phyloP scores from a whole-genome alignment of 2,113 vertebrate genomes.

The Leucopsar rothschildi region DNA sequence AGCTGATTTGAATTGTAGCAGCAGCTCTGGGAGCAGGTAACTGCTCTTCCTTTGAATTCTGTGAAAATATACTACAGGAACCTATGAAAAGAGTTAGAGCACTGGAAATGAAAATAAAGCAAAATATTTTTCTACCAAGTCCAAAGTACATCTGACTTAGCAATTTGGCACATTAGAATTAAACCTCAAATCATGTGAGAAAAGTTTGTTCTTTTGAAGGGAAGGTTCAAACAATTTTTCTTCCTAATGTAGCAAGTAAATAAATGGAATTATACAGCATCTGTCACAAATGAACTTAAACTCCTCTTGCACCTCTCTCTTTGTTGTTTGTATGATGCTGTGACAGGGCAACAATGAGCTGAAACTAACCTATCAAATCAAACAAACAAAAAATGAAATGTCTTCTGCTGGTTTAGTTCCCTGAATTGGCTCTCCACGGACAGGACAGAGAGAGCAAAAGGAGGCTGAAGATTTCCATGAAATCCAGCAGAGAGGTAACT shows the following conservation, averaged over 20 bases:
- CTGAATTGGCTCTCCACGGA: neutral
- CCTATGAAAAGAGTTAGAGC: conserved; percentile 32
- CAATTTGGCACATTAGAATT: neutral
- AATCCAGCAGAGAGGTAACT: neutral
- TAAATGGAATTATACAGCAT: neutral
- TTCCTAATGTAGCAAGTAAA: neutral
- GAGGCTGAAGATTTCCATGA: accelerated
- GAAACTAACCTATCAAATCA: neutral
- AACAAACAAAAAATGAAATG: neutral
- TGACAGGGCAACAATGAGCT: neutral
- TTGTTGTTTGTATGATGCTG: neutral
- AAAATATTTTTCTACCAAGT: neutral
- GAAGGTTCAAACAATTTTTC: neutral
- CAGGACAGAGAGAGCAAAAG: neutral
- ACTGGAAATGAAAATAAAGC: neutral
- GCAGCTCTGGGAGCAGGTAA: conserved; percentile 79
- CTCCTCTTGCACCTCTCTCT: neutral
- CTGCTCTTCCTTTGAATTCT: conserved; percentile 55
- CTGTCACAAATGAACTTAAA: neutral
- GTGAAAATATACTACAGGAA: conserved; percentile 63
- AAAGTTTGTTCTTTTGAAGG: neutral
- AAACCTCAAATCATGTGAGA: neutral
- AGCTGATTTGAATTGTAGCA: conserved; percentile 81
- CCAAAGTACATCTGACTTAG: neutral
- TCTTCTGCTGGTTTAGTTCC: neutral